These are phyloP conservation scores for Vollenhovia emeryi DNA, from an alignment of 1,140 invertebrate species.

Conservation along the genomic window DNA sequence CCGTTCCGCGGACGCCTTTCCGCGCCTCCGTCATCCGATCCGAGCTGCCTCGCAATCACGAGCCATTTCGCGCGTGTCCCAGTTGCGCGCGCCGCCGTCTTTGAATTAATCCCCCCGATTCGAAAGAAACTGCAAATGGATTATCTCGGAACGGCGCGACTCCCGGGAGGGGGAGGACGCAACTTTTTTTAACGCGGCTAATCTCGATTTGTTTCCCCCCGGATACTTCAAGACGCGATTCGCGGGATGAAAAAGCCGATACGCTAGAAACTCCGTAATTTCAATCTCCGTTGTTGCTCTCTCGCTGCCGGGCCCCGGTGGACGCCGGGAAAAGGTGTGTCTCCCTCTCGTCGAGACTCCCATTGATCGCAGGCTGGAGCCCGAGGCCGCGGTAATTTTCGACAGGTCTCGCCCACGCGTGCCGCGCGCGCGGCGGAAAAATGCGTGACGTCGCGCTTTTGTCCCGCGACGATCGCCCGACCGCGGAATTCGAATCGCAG, in stretches of 20 bases:
- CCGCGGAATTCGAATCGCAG: neutral
- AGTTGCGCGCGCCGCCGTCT: neutral
- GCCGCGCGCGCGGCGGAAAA: neutral
- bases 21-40: neutral
- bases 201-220: neutral
- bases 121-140: slow-evolving; percentile 6
- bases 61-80: neutral
- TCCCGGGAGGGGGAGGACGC: neutral
- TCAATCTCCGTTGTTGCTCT: slow-evolving; percentile 1
- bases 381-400: slow-evolving; percentile 1
- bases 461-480: neutral
- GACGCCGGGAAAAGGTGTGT: neutral
- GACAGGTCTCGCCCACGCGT: no score
- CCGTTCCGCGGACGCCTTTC: neutral
- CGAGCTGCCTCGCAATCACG: neutral
- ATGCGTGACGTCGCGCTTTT: neutral
- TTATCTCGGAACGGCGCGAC: neutral
- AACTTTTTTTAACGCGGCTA: slow-evolving; percentile 27
- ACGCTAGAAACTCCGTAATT: slow-evolving; percentile 28
- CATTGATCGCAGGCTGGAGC: neutral
- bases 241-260: slow-evolving; percentile 29
- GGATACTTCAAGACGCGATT: neutral
- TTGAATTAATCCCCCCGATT: slow-evolving; percentile 22
- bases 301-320: no score
- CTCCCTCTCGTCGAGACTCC: neutral